Conservation (phyloP, 2,888 invertebrate species). For the Drosophila greeni region DNA sequence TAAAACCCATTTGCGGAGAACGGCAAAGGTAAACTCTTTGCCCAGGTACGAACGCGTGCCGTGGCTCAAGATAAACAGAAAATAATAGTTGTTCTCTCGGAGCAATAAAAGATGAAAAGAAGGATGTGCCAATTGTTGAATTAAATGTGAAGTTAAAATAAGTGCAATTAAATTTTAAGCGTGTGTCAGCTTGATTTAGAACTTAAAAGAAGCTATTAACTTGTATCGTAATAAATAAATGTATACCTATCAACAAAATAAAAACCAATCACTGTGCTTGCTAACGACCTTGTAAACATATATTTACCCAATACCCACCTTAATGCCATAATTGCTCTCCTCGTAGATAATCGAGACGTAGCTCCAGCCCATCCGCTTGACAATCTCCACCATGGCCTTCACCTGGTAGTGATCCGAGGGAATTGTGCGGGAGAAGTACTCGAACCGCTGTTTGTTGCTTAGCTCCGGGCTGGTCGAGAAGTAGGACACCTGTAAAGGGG, state of each 20-base stretch:
- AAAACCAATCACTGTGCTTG: neutral
- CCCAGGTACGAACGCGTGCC: slow-evolving; percentile 20
- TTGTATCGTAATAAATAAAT: neutral
- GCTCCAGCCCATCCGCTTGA: slow-evolving; percentile 91
- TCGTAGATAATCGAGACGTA: slow-evolving; percentile 97
- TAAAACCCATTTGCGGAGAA: slow-evolving; percentile 10
- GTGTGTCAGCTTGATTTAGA: neutral
- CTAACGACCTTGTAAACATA: neutral
- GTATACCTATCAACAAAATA: too few species aligned
- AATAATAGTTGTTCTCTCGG: neutral
- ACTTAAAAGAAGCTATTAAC: neutral
- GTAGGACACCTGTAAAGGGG: slow-evolving; percentile 88
- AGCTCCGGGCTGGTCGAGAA: slow-evolving; percentile 96
- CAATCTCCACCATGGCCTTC: slow-evolving; percentile 96
- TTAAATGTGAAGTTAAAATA: too few species aligned
- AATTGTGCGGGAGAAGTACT: slow-evolving; percentile 95
- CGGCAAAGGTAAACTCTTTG: neutral
- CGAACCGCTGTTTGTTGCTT: slow-evolving; percentile 95
- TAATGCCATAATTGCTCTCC: slow-evolving; percentile 96
- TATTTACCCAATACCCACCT: slow-evolving; percentile 81
- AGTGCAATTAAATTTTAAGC: neutral
- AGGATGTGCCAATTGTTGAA: slow-evolving; percentile 3
- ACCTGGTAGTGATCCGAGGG: slow-evolving; percentile 97
- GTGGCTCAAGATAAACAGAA: neutral
- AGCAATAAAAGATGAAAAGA: neutral